A percentile compares a stretch with the other conserved stretches of the same genome.
Conservation (phyloP, 2,888 invertebrate species). For the Holacanthella duospinosa region DNA sequence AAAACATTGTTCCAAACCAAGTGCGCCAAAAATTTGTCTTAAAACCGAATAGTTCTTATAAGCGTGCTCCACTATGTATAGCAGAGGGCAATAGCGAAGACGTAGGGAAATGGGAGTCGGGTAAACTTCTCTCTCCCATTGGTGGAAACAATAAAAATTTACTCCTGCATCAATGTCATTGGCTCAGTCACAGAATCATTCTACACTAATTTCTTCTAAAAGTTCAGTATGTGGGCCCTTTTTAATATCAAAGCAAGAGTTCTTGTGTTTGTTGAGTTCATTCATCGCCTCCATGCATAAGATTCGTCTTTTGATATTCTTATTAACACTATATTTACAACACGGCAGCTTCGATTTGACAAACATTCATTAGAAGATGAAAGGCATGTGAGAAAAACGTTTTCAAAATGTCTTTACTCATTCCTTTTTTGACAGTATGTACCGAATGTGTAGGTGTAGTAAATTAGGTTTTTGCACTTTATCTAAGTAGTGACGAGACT, state of each 20-base stretch:
- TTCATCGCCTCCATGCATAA: background rate
- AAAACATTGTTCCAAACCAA: too few species aligned
- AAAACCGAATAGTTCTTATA: too few species aligned
- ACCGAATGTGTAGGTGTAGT: too few species aligned
- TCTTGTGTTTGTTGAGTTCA: too few species aligned
- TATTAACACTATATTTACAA: background rate
- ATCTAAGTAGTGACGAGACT: conserved; percentile 26
- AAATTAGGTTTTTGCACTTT: too few species aligned
- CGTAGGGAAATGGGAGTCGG: conserved; percentile 38
- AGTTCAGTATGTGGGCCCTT: too few species aligned
- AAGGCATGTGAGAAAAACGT: background rate
- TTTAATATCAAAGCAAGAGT: too few species aligned
- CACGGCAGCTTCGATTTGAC: too few species aligned
- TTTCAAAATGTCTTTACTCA: too few species aligned
- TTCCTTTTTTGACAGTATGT: background rate
- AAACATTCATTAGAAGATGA: too few species aligned
- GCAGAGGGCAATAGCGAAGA: conserved; percentile 30
- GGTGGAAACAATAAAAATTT: conserved; percentile 9
- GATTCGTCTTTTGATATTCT: background rate
- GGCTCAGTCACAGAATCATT: background rate
- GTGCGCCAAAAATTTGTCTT: too few species aligned
- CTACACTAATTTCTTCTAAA: background rate
- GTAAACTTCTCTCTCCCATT: conserved; percentile 35
- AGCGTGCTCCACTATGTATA: too few species aligned
- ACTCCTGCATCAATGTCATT: conserved; percentile 33